Evolutionary conservation across 2,113 vertebrate species (phyloP).

Genomic region (Papio anubis): DNA sequence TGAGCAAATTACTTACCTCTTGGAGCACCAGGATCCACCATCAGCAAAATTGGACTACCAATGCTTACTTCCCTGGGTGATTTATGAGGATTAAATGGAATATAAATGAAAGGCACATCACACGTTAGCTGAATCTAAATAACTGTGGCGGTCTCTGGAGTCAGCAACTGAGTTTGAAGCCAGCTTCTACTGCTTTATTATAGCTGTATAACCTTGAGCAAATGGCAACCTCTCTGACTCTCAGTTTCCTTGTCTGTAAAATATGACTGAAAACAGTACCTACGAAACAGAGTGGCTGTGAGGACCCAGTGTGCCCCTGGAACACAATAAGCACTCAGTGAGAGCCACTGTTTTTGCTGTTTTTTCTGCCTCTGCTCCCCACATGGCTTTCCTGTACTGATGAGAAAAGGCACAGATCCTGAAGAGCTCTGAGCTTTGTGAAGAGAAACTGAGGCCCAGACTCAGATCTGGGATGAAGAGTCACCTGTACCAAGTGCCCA

Average conservation of each 20-base stretch:
- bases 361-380: neutral
- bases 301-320: neutral
- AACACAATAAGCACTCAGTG: neutral
- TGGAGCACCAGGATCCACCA: neutral
- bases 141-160: neutral
- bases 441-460: neutral
- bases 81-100: neutral
- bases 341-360: neutral
- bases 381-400: neutral
- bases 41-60: neutral
- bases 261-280: neutral
- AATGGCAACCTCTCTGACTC: neutral
- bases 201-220: neutral
- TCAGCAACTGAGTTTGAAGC: neutral
- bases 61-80: neutral
- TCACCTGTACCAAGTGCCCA: constrained; percentile 87
- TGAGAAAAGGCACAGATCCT: neutral
- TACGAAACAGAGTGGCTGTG: neutral
- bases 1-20: neutral
- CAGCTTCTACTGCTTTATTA: neutral
- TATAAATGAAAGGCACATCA: neutral
- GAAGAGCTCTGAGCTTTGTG: neutral
- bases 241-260: constrained; percentile 11
- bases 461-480: neutral
- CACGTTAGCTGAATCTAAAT: neutral